Conservation (phyloP, 1,140 invertebrate species). For the Sminthurides bifidus region DNA sequence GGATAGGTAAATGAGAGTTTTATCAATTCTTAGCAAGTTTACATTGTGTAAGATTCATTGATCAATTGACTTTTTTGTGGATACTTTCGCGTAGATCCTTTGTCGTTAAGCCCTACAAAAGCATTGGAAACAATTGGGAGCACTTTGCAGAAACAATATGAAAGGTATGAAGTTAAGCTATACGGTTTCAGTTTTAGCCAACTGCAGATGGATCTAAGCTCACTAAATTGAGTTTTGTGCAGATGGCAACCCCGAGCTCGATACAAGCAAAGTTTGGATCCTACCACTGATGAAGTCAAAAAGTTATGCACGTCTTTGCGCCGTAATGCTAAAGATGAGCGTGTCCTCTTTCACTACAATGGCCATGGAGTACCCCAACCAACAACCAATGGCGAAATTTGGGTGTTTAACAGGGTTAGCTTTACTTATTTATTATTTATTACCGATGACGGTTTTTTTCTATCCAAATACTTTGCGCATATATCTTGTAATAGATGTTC, state of each 20-base stretch:
- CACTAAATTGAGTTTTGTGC: neutral
- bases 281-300: conserved; percentile 95
- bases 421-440: no score
- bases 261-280: conserved; percentile 92
- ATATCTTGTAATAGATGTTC: no score
- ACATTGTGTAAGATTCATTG: neutral
- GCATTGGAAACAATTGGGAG: conserved; percentile 84
- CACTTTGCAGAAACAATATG: conserved; percentile 90
- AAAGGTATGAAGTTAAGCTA: conserved; percentile 43
- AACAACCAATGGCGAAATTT: conserved; percentile 96
- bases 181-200: neutral
- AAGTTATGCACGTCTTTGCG: conserved; percentile 88
- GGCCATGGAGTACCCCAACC: conserved; percentile 96
- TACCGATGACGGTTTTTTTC: no score
- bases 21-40: neutral
- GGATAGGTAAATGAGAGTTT: conserved; percentile 63
- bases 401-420: conserved; percentile 93
- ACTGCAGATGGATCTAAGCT: neutral
- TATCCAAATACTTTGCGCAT: no score
- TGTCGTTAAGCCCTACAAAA: conserved; percentile 78
- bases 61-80: neutral
- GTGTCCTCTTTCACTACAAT: conserved; percentile 98
- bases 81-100: conserved; percentile 49
- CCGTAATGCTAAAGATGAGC: conserved; percentile 96
- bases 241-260: conserved; percentile 88